Conservation (phyloP, 1,140 invertebrate species). For the Hyles vespertilio region DNA sequence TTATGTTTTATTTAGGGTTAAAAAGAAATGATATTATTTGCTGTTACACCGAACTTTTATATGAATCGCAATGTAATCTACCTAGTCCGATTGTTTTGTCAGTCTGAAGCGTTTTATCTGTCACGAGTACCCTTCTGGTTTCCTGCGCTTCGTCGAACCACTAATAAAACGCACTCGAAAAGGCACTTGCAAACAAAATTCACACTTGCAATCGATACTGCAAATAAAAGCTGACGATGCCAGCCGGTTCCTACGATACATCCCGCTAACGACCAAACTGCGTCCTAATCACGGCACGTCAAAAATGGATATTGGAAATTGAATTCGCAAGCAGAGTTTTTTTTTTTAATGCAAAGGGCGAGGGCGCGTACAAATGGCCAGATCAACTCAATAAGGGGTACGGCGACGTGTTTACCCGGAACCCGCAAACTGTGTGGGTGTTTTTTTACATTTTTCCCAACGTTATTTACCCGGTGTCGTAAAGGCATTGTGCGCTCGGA, state of each 20-base stretch:
- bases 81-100: no score
- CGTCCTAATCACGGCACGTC: conserved; percentile 71
- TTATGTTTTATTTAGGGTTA: no score
- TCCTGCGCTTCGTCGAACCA: no score
- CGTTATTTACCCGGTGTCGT: conserved; percentile 70
- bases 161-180: no score
- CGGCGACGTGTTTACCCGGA: conserved; percentile 67
- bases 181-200: conserved; percentile 4
- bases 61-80: no score
- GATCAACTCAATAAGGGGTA: conserved; percentile 69
- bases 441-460: conserved; percentile 68
- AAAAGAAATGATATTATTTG: no score
- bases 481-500: conserved; percentile 67
- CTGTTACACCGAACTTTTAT: no score
- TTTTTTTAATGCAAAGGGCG: conserved; percentile 51
- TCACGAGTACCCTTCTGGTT: no score
- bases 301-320: conserved; percentile 74
- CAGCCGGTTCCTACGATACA: conserved; percentile 31
- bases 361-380: conserved; percentile 62
- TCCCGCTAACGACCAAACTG: conserved; percentile 66
- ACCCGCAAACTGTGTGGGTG: conserved; percentile 57
- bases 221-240: conserved; percentile 38
- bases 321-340: conserved; percentile 59
- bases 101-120: no score
- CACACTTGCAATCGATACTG: conserved; percentile 30